A percentile compares a stretch with the other conserved stretches of the same genome.
These are phyloP conservation scores for Zoroaster sp. DNA, from an alignment of 53 echinoderm and acorn worm species.

Conservation along the genomic window DNA sequence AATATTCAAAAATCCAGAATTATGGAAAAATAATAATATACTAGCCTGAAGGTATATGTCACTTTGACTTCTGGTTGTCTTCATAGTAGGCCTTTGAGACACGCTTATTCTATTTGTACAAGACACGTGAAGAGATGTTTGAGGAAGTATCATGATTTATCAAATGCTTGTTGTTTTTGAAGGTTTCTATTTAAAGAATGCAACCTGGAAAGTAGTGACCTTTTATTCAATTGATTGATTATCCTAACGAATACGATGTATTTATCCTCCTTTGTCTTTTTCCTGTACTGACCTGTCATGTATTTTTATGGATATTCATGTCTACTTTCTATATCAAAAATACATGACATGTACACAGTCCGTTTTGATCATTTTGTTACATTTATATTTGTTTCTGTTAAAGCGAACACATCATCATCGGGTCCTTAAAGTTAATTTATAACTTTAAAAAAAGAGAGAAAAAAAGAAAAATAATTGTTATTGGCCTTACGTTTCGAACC, in stretches of 20 bases:
- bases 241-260: background rate
- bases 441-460: too few species aligned
- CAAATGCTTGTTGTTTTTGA: background rate
- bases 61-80: background rate
- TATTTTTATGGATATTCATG: too few species aligned
- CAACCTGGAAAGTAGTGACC: background rate
- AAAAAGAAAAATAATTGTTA: too few species aligned
- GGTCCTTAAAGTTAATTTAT: too few species aligned
- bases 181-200: background rate
- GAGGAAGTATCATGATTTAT: background rate
- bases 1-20: constrained; percentile 4
- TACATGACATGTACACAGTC: too few species aligned
- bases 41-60: background rate
- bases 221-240: background rate
- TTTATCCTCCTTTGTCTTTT: background rate
- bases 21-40: background rate
- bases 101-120: background rate
- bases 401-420: too few species aligned
- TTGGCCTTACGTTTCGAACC: too few species aligned
- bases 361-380: too few species aligned
- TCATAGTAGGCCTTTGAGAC: background rate
- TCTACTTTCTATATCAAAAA: too few species aligned
- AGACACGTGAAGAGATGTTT: background rate
- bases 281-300: background rate
- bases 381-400: too few species aligned